Percentiles rank a stretch among this genome's conserved stretches.
These are phyloP conservation scores for Watsonalla cultraria DNA, from an alignment of 2,888 invertebrate genomes.

Conservation along the genomic window DNA sequence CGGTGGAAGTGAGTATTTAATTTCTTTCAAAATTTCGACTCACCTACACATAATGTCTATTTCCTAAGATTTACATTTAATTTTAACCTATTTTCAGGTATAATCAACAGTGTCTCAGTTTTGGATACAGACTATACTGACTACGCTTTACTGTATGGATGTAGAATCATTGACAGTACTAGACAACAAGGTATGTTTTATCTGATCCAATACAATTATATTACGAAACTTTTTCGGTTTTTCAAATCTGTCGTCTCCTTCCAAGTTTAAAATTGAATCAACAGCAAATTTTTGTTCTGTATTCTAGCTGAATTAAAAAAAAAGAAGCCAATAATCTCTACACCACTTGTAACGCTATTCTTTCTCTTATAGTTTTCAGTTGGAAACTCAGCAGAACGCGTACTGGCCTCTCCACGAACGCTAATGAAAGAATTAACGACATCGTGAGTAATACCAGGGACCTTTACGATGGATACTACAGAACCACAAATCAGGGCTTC, in stretches of 20 bases:
- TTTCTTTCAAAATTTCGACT: slow-evolving; percentile 5
- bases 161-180: slow-evolving; percentile 46
- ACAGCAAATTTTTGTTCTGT: neutral
- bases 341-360: slow-evolving; percentile 6
- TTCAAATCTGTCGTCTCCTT: too few relatives aligned
- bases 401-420: slow-evolving; percentile 33
- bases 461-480: slow-evolving; percentile 49
- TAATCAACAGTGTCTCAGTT: slow-evolving; percentile 72
- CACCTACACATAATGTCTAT: too few relatives aligned
- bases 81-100: slow-evolving; percentile 30
- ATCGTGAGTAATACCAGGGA: slow-evolving; percentile 37
- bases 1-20: slow-evolving; percentile 27
- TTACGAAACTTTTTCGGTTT: too few relatives aligned
- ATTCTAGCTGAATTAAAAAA: neutral
- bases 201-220: slow-evolving; percentile 1
- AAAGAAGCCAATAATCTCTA: neutral
- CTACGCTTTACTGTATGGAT: slow-evolving; percentile 82
- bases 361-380: slow-evolving; percentile 46
- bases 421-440: slow-evolving; percentile 28
- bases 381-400: slow-evolving; percentile 56
- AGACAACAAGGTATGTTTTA: slow-evolving; percentile 51
- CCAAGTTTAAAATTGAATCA: too few relatives aligned
- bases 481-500: slow-evolving; percentile 39
- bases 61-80: too few relatives aligned
- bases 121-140: slow-evolving; percentile 81